A percentile compares a stretch with the other conserved stretches of the same genome.
Evolutionary conservation across 2,888 invertebrate genomes (phyloP).

Genomic region (Orchesellides sinensis): DNA sequence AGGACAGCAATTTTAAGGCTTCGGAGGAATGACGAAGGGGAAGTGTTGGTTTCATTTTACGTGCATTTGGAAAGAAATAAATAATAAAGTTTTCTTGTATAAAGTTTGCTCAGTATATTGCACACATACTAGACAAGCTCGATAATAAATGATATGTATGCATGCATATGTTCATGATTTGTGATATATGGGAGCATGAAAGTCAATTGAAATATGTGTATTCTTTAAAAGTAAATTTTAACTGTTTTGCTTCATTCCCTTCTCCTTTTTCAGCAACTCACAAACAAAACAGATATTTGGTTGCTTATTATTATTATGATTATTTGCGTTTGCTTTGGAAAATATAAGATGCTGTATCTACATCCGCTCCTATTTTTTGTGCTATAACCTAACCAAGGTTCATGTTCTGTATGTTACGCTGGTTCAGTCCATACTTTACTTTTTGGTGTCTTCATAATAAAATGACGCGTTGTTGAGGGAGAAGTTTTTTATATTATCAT

Average conservation of each 20-base stretch:
- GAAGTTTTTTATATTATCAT: too few relatives aligned
- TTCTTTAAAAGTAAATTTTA: background rate
- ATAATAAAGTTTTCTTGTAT: slow-evolving; percentile 1
- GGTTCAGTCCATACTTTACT: background rate
- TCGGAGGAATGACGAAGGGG: slow-evolving; percentile 11
- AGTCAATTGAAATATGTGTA: background rate
- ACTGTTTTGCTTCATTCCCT: background rate
- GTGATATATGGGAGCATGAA: background rate
- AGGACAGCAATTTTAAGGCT: background rate
- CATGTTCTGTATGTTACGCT: slow-evolving; percentile 15
- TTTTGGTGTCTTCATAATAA: background rate
- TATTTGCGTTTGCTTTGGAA: slow-evolving; percentile 28
- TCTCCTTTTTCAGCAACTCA: background rate
- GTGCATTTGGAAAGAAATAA: slow-evolving; percentile 1
- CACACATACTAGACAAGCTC: too few relatives aligned
- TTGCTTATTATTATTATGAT: slow-evolving; percentile 23
- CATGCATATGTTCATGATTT: background rate
- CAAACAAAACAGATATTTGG: slow-evolving; percentile 19
- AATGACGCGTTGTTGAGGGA: background rate
- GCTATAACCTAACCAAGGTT: slow-evolving; percentile 6
- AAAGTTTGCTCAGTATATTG: background rate
- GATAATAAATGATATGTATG: too few relatives aligned
- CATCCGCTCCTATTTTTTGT: slow-evolving; percentile 32
- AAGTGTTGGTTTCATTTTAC: slow-evolving; percentile 1
- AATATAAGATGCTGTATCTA: slow-evolving; percentile 31